A percentile compares a stretch with the other conserved stretches of the same genome.
phyloP scores from a whole-genome alignment of 2,888 invertebrate genomes.

The Diadromus collaris region DNA sequence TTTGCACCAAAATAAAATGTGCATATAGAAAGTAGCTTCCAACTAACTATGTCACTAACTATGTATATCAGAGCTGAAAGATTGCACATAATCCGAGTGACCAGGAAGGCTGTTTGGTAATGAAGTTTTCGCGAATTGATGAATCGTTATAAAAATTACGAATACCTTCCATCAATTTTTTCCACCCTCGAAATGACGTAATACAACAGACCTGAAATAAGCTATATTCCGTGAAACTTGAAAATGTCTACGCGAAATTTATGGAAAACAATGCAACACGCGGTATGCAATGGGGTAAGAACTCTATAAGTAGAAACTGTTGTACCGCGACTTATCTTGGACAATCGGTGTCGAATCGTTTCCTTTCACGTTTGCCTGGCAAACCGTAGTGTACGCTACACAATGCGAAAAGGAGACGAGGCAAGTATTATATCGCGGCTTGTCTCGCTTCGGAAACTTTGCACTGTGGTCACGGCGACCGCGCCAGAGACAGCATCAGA shows the following conservation, averaged over 20 bases:
- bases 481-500: constrained; percentile 57
- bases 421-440: constrained; percentile 76
- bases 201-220: neutral
- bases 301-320: constrained; percentile 9
- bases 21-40: neutral
- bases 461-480: constrained; percentile 72
- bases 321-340: neutral
- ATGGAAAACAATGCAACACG: neutral
- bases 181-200: neutral
- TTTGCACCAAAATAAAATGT: neutral
- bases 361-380: constrained; percentile 18
- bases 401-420: constrained; percentile 46
- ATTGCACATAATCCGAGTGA: neutral
- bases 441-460: constrained; percentile 78
- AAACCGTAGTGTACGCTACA: constrained; percentile 28
- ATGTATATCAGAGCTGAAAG: neutral
- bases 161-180: neutral
- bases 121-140: neutral
- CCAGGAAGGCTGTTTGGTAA: neutral
- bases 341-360: constrained; percentile 25
- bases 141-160: neutral
- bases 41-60: neutral
- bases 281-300: constrained; percentile 1
- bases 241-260: neutral
- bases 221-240: neutral